phyloP scores from a whole-genome alignment of 1,140 invertebrate genomes.

The Leptoteleia sp. region DNA sequence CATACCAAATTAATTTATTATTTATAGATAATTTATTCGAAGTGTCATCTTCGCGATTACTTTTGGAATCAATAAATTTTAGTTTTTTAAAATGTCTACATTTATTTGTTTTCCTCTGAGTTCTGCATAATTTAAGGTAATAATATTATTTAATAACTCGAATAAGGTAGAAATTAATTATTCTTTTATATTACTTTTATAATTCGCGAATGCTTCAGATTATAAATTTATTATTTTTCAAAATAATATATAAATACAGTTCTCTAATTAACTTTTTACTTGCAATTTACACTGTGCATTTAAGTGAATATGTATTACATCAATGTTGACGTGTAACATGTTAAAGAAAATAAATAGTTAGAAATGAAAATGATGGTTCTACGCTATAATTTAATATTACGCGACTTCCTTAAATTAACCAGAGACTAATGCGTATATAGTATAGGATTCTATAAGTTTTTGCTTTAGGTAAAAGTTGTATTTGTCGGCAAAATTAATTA shows the following conservation, averaged over 20 bases:
- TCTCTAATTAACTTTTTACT: background rate
- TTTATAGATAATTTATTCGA: constrained; percentile 61
- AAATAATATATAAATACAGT: too few species aligned
- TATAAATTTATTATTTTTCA: too few species aligned
- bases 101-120: too few species aligned
- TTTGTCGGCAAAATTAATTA: too few species aligned
- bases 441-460: constrained; percentile 65
- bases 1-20: constrained; percentile 59
- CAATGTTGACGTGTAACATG: background rate
- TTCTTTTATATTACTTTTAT: too few species aligned
- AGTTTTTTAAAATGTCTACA: too few species aligned
- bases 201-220: too few species aligned
- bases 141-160: too few species aligned
- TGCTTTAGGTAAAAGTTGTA: constrained; percentile 70
- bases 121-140: too few species aligned
- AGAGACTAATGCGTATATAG: constrained; percentile 22
- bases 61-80: constrained; percentile 3
- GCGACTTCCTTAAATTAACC: constrained; percentile 8
- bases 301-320: background rate
- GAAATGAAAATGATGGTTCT: background rate
- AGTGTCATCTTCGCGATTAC: constrained; percentile 17
- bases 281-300: background rate
- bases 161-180: too few species aligned
- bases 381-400: constrained; percentile 13
- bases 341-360: constrained; percentile 1